Conservation (phyloP, 2,113 vertebrate species). For the Ahaetulla prasina region DNA sequence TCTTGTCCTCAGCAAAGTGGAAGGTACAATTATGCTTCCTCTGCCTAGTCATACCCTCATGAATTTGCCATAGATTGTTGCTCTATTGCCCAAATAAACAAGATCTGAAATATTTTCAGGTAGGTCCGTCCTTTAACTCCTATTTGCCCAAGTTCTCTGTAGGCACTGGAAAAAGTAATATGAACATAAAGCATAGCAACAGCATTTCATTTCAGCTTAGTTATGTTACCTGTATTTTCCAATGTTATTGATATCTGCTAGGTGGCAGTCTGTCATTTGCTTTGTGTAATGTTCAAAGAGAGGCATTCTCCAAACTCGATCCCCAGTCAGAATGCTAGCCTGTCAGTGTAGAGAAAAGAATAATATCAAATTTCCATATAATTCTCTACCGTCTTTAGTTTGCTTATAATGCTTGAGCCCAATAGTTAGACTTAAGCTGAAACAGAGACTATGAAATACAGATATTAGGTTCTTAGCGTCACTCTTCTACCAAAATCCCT, state of each 20-base stretch:
- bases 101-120: neutral
- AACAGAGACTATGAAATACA: neutral
- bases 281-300: conserved; percentile 93
- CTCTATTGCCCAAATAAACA: neutral
- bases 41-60: neutral
- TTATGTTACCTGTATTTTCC: conserved; percentile 85
- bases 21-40: neutral
- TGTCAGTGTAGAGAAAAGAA: conserved; percentile 42
- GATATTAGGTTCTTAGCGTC: neutral
- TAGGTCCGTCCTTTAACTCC: neutral
- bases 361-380: neutral
- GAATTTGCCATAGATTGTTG: neutral
- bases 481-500: neutral
- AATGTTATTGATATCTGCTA: conserved; percentile 95
- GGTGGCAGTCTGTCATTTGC: conserved; percentile 86
- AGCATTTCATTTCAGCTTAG: neutral
- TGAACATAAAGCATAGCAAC: neutral
- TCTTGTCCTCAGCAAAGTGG: neutral
- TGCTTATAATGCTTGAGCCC: neutral
- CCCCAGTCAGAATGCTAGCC: conserved; percentile 91
- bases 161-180: neutral
- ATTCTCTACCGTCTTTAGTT: neutral
- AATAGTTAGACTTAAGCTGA: neutral
- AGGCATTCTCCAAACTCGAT: conserved; percentile 97
- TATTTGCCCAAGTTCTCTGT: neutral